phyloP scores from a whole-genome alignment of 2,888 invertebrate species.

The Lycophotia porphyrea region DNA sequence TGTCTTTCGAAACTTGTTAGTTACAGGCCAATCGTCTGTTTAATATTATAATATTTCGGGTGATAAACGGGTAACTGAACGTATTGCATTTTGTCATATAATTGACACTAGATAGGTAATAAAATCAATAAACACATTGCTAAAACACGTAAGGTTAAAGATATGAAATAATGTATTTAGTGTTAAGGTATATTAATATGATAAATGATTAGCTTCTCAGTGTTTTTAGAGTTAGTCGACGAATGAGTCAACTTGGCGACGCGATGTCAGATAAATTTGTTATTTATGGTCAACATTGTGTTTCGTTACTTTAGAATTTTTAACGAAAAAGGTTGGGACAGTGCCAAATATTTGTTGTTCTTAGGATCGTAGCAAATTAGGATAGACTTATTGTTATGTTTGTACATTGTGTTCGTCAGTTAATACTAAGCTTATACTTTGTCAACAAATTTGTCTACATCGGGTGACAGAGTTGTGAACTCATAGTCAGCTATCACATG shows the following conservation, averaged over 20 bases:
- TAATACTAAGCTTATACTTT: constrained; percentile 62
- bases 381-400: constrained; percentile 54
- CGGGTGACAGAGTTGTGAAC: constrained; percentile 84
- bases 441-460: constrained; percentile 85
- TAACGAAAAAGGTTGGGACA: constrained; percentile 50
- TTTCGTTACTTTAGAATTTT: constrained; percentile 52
- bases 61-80: constrained; percentile 86
- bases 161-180: constrained; percentile 74
- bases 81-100: constrained; percentile 78
- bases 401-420: constrained; percentile 43
- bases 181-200: constrained; percentile 77
- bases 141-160: constrained; percentile 82
- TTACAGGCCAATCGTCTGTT: constrained; percentile 60
- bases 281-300: constrained; percentile 65
- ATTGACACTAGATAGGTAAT: constrained; percentile 87
- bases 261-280: constrained; percentile 88
- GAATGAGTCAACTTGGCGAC: constrained; percentile 88
- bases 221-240: constrained; percentile 91
- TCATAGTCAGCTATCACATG: constrained; percentile 91
- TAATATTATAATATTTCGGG: constrained; percentile 80
- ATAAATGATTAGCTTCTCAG: constrained; percentile 87
- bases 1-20: constrained; percentile 64
- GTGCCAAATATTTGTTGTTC: constrained; percentile 62
- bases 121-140: constrained; percentile 85
- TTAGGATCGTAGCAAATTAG: constrained; percentile 48